Evolutionary conservation across 2,113 vertebrate species (phyloP).

Genomic region (Sturnus vulgaris): DNA sequence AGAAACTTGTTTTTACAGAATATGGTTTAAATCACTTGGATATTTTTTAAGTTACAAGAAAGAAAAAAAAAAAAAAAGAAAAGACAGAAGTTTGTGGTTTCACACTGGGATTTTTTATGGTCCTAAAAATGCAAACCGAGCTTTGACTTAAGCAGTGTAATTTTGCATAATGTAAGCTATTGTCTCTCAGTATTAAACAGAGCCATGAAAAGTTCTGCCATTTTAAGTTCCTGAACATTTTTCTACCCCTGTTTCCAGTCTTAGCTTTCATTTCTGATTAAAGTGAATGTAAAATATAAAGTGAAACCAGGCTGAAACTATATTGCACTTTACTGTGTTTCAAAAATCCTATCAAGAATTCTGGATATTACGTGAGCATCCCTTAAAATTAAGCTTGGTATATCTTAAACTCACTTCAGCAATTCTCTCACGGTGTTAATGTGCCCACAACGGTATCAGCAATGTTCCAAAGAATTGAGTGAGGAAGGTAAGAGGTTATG

Average conservation of each 20-base stretch:
- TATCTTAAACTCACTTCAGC: background rate
- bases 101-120: slow-evolving; percentile 71
- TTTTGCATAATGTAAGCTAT: slow-evolving; percentile 40
- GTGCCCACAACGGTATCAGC: rapidly evolving
- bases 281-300: background rate
- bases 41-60: slow-evolving; percentile 57
- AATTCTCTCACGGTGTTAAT: background rate
- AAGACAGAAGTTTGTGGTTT: slow-evolving; percentile 71
- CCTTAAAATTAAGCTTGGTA: background rate
- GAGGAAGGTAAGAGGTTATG: background rate
- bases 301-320: background rate
- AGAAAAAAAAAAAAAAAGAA: slow-evolving; percentile 22
- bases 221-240: background rate
- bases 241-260: background rate
- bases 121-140: slow-evolving; percentile 67
- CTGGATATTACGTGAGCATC: background rate
- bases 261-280: slow-evolving; percentile 1
- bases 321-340: background rate
- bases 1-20: slow-evolving; percentile 65
- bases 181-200: slow-evolving; percentile 27
- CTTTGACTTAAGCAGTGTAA: slow-evolving; percentile 58
- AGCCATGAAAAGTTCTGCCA: slow-evolving; percentile 7
- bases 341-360: background rate
- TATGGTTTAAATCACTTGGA: slow-evolving; percentile 67
- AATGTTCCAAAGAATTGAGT: background rate